Conservation (phyloP, 2,797 vertebrate species). For the Coreius guichenoti region DNA sequence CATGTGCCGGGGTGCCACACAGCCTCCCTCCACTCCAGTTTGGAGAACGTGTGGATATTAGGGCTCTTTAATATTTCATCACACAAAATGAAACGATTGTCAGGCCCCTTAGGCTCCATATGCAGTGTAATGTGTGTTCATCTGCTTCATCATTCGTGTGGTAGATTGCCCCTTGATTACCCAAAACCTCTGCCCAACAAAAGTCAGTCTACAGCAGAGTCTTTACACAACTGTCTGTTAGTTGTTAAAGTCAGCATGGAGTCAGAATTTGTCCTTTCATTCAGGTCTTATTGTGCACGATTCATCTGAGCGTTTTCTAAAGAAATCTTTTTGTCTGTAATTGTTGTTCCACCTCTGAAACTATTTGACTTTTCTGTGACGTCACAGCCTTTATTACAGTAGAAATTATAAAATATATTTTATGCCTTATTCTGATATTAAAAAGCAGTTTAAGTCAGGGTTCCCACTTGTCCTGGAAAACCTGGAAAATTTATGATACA, state of each 20-base stretch:
- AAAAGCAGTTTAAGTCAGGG: background rate
- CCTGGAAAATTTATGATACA: too few species aligned
- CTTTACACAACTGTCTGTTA: background rate
- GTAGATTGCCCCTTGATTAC: slow-evolving; percentile 2
- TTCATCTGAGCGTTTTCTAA: background rate
- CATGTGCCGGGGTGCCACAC: slow-evolving; percentile 37
- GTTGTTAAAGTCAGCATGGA: background rate
- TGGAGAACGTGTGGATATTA: slow-evolving; percentile 75
- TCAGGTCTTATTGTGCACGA: background rate
- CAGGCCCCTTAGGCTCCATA: slow-evolving; percentile 38
- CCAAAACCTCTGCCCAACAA: background rate
- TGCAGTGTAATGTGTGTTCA: slow-evolving; percentile 21
- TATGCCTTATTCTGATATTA: background rate
- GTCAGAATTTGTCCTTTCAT: background rate
- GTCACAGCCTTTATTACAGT: too few species aligned
- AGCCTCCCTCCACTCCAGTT: slow-evolving; percentile 54
- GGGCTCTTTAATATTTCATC: slow-evolving; percentile 75
- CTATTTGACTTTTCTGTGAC: background rate
- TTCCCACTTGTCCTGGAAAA: too few species aligned
- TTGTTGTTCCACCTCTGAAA: background rate
- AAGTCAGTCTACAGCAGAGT: background rate
- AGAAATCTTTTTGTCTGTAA: background rate
- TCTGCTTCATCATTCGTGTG: background rate
- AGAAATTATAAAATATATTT: background rate
- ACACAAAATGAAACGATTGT: slow-evolving; percentile 59